Percentiles rank a stretch among this genome's conserved stretches.
These are phyloP conservation scores for Caranx melampygus DNA, from an alignment of 2,113 vertebrate species.

Conservation along the genomic window DNA sequence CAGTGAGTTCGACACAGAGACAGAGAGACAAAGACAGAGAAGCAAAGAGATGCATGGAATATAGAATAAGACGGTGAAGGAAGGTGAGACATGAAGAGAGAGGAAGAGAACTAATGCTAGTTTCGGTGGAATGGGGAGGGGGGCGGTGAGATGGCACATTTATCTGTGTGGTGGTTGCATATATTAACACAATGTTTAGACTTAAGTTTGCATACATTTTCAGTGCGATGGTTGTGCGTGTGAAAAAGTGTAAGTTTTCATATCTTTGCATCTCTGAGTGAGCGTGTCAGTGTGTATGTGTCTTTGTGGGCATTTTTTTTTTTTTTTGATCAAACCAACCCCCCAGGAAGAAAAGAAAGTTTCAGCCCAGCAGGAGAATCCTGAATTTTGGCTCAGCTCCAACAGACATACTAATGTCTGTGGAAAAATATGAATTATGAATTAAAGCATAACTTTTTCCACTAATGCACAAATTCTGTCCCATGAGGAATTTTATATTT, in stretches of 20 bases:
- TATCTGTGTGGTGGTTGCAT: slow-evolving; percentile 30
- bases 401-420: slow-evolving; percentile 34
- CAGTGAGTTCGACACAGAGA: slow-evolving; percentile 35
- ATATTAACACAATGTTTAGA: slow-evolving; percentile 1
- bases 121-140: neutral
- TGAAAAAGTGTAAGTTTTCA: neutral
- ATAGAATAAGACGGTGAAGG: slow-evolving; percentile 24
- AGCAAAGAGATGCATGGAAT: slow-evolving; percentile 41
- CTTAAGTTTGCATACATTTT: slow-evolving; percentile 17
- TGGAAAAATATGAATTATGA: slow-evolving; percentile 34
- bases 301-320: neutral
- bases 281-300: neutral
- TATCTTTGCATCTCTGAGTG: neutral
- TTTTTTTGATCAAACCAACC: slow-evolving; percentile 7
- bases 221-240: neutral
- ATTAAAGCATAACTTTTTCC: slow-evolving; percentile 44
- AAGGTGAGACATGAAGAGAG: slow-evolving; percentile 5
- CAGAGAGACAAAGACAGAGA: slow-evolving; percentile 27
- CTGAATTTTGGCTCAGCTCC: slow-evolving; percentile 28
- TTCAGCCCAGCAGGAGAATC: slow-evolving; percentile 12
- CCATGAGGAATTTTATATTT: slow-evolving; percentile 26
- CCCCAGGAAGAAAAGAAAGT: neutral
- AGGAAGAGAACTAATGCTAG: neutral
- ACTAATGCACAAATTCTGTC: slow-evolving; percentile 28
- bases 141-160: neutral